Evolutionary conservation across 53 echinoderm and acorn worm genomes (phyloP), one percentile per base, ranked within the genome.

Genomic region (Pentamera pediparva): DNA sequence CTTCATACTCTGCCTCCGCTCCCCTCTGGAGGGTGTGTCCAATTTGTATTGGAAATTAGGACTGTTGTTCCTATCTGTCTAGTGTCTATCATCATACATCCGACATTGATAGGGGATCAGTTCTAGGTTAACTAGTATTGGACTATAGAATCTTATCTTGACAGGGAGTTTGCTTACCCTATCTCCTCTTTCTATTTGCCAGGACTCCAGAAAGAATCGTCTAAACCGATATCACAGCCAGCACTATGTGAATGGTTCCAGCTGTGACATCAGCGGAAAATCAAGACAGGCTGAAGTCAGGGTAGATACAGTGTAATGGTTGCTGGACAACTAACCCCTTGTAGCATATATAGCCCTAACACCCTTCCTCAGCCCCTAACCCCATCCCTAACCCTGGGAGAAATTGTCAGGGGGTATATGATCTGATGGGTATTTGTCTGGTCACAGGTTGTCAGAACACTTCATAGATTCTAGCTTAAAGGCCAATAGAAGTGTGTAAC

Each of bases 161-260:
- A n/a, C n/a, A n/a, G n/a, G n/a, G n/a, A n/a, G n/a, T n/a, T n/a
- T n/a, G n/a, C n/a, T n/a, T n/a, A n/a, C n/a, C n/a, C n/a, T 9
- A 69, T 30, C 34, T 35, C 20, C 50, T 54, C 35, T 2, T 82
- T 32, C 73, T 36, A 25, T 17, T 55, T 39, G 58, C 5, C 43
- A 96, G 96, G 88, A 85, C 87, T 82, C 88, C 32, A 96, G 87
- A 62, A 82, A 91, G 59, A 91, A 96, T 59, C 78, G 88, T 24
- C 69, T 90, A 32, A 91, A 91, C 40, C 79, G 96, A 7, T 96
- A 96, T 61, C 96, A 96, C 61, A 96, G 96, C 57, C 96, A 96
- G 34, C 79, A 49, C 36, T 96, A 96, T 79, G 82, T 80, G 15
- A 96, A 96, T 53, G 96, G 96, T 50, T 63, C 91, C 21, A 70